Percentiles rank a stretch among this genome's conserved stretches.
Evolutionary conservation across 2,888 invertebrate species (phyloP).

Genomic region (Xestia ashworthii): DNA sequence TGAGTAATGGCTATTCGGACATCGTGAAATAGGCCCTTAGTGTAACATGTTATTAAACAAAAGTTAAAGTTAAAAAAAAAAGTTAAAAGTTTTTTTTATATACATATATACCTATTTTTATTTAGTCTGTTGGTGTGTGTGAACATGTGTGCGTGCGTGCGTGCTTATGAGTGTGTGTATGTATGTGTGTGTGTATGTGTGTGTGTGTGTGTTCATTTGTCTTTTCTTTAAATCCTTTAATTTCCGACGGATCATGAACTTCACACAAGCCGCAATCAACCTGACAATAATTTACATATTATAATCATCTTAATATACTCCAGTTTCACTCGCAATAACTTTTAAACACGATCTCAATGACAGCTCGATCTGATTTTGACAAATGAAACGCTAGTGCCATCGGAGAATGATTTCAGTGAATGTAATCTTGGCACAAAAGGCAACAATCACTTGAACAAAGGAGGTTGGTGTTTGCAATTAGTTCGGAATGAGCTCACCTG

Average conservation of each 20-base stretch:
- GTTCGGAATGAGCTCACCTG: conserved; percentile 69
- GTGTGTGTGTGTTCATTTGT: too few relatives aligned
- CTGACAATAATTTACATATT: conserved; percentile 45
- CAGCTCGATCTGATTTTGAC: conserved; percentile 68
- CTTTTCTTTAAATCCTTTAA: not conserved
- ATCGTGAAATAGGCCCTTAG: not conserved
- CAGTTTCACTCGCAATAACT: conserved; percentile 53
- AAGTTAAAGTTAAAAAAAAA: too few relatives aligned
- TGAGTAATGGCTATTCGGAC: too few relatives aligned
- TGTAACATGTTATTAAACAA: too few relatives aligned
- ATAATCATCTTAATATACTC: conserved; percentile 43
- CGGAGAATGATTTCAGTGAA: conserved; percentile 60
- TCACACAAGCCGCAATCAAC: conserved; percentile 20
- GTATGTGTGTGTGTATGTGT: too few relatives aligned
- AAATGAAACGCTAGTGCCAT: conserved; percentile 64
- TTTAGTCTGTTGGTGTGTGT: too few relatives aligned
- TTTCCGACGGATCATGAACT: not conserved
- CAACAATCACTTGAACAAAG: conserved; percentile 73
- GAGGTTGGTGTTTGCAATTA: conserved; percentile 67
- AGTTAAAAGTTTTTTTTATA: too few relatives aligned
- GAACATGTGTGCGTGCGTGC: too few relatives aligned
- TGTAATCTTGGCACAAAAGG: conserved; percentile 69
- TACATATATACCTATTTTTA: too few relatives aligned
- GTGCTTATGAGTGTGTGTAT: too few relatives aligned
- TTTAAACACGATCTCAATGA: conserved; percentile 41